Base-by-base conservation (phyloP, 2,797 vertebrate genomes). In the Crypturellus tataupa region DNA sequence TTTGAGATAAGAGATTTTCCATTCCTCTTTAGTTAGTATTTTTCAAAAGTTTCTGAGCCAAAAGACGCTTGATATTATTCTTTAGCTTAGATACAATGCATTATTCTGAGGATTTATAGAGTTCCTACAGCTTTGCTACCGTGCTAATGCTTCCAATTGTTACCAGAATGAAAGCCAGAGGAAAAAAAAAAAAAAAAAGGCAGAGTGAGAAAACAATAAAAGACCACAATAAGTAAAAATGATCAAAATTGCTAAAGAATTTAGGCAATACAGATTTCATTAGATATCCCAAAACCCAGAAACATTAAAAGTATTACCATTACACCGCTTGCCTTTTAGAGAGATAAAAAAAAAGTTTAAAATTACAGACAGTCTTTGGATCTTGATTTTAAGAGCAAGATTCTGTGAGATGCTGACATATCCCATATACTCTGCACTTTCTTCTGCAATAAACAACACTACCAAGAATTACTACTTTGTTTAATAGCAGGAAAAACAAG, bases 351-450 rank as follows among this genome's bases (percentile, higher is more conserved):
- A 16, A 2, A 49, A 7, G 10, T 83, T 89, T 69, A 47, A 79
- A 85, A 46, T 31, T 56, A 85, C 24, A 33, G 9, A n/a, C 16
- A 56, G 21, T 24, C 6, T 10, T 85, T 62, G 84, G 7, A 82
- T 58, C 39, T 84, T 94, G 91, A 58, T 81, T 95, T 93, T 31
- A 94, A 96, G 90, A 20, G 1, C n/a, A 4, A 60, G 19, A 90
- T 46, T 75, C 94, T 69, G 23, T 27, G n/a, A 14, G 24, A 59
- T 40, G 15, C 10, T 78, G 53, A 53, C 65, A 12, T 7, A 87
- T 1, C 2, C 5, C 4, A 70, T 69, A 63, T 3, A 29, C 4
- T 67, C 8, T 24, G 29, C 17, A 44, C 8, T 77, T 72, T 44
- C 29, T 75, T 68, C 39, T 60, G 37, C 9, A 63, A 83, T 56